Base-by-base conservation (phyloP, 2,113 vertebrate species). In the Cavia porcellus region DNA sequence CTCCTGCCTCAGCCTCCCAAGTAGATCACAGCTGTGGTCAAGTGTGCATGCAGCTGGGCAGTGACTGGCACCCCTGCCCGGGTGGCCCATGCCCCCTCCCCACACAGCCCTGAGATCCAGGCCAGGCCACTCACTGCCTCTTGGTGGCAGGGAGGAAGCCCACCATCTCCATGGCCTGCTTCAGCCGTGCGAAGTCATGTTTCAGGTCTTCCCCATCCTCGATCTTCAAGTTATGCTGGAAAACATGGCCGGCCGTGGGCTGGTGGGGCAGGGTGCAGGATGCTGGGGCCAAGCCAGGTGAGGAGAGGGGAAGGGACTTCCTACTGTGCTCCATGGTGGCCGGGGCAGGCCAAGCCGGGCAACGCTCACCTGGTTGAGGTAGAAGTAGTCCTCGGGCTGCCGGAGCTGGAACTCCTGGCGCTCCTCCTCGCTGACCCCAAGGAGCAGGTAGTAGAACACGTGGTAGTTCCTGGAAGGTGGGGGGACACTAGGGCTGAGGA, bases 111-210 rank as follows among this genome's bases (percentile, higher is more conserved):
- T 7, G 66, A 15, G 66, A 17, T 35, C 15, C 14, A 0, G 32
- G 66, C 66, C 5, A 19, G 28, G 64, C 62, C 25, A 96, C 99
- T 99, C 92, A 99, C 99, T 99, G 99, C 85, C 99, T 99, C 98
- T 99, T 99, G 70, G 99, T 99, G 89, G 99, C 99, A 1, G 99
- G 98, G 88, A 99, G 99, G 97, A 99, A 99, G 97, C 99, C 99
- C 96, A 99, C 99, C 99, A 99, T 99, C 98, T 99, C 99, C 99
- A 99, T 99, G 62, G 99, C 99, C 98, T 99, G 99, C 98, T 99
- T 99, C 66, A 99, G 98, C 24, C 99, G 98, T 96, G 99, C 99
- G 0, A 99, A 99, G 86, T 99, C 99, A 52, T 99, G 99, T 47
- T 98, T 98, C 55, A 99, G 99, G 97, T 99, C 99, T 94, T 99